Evolutionary conservation across 2,797 vertebrate species (phyloP), one percentile per base, ranked within the genome.

Genomic region (Scleropages formosus): DNA sequence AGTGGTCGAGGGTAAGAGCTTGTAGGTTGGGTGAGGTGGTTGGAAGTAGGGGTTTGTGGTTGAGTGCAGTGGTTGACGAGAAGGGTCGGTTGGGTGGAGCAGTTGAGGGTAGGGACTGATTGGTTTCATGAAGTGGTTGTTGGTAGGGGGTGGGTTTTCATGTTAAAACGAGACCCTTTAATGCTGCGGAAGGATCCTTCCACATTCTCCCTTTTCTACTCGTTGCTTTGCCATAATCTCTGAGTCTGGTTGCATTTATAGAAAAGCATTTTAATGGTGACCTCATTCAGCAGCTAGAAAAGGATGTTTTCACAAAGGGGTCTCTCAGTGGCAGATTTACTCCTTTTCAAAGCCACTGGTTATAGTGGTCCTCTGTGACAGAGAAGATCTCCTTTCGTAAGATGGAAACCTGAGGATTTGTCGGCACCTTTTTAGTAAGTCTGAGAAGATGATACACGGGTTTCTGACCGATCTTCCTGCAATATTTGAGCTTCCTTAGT

Each of bases 311-410:
- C 75, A 75, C 31, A 70, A 59, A 59, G 13, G 0, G 31, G 75
- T 79, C 70, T 39, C 66, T 61, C 46, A 18, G 56, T 24, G 22
- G 59, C 27, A 75, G 77, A 75, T 72, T 80, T 78, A 63, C 16
- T 65, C 77, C 59, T 62, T 79, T 63, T 77, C 47, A 58, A 13
- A 62, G 51, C 27, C 60, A 58, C 56, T 61, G 73, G 39, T 20
- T 15, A 20, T 75, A 24, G 53, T 27, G 71, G 67, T 60, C 26
- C 46, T 69, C 31, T 1, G 39, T 72, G 72, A 80, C 76, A 67
- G 70, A 51, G 9, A 39, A 2, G 18, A 61, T n/a, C 20, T 53
- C 78, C 64, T 71, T 70, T 20, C 15, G 20, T 20, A 61, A 20
- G 20, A 61, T 61, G 16, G 8, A 51, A 7, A 47, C 12, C 13